These are phyloP conservation scores for Pristionchus japonicus DNA, from an alignment of 2,888 invertebrate genomes.

Conservation along the genomic window DNA sequence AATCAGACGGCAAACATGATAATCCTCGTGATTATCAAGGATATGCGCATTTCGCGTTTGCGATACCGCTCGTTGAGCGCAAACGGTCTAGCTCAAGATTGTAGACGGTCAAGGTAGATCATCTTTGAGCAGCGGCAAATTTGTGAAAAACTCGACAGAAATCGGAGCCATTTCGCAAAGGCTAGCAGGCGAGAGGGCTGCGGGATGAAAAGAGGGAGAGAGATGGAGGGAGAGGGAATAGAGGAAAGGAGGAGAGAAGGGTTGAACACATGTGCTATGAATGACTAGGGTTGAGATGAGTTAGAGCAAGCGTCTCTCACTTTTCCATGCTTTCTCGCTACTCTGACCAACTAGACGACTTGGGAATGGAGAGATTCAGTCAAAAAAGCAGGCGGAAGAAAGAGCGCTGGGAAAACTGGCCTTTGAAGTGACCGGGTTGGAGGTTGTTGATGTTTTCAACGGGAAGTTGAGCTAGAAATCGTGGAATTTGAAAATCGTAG, in stretches of 20 bases:
- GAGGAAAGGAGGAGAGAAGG: not conserved
- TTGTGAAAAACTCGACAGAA: not conserved
- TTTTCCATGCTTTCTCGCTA: too few relatives aligned
- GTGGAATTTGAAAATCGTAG: not conserved
- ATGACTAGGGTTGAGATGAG: not conserved
- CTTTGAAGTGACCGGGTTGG: not conserved
- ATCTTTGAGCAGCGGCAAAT: not conserved
- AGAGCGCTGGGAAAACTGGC: too few relatives aligned
- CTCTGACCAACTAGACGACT: too few relatives aligned
- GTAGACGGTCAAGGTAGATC: not conserved
- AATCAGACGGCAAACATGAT: too few relatives aligned
- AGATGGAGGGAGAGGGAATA: not conserved
- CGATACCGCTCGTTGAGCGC: not conserved
- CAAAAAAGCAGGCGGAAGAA: too few relatives aligned
- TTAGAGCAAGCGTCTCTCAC: not conserved
- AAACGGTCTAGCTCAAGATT: too few relatives aligned
- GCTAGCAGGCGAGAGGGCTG: not conserved
- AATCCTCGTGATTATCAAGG: not conserved
- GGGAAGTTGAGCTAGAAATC: not conserved
- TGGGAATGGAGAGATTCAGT: too few relatives aligned
- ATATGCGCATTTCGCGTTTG: too few relatives aligned
- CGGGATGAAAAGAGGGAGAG: not conserved
- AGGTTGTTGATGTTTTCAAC: not conserved
- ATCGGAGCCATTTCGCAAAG: not conserved
- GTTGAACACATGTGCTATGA: constrained; percentile 35